Evolutionary conservation across 2,888 invertebrate genomes (phyloP), one percentile per base, ranked within the genome.

Genomic region (Plagodis dolabraria): DNA sequence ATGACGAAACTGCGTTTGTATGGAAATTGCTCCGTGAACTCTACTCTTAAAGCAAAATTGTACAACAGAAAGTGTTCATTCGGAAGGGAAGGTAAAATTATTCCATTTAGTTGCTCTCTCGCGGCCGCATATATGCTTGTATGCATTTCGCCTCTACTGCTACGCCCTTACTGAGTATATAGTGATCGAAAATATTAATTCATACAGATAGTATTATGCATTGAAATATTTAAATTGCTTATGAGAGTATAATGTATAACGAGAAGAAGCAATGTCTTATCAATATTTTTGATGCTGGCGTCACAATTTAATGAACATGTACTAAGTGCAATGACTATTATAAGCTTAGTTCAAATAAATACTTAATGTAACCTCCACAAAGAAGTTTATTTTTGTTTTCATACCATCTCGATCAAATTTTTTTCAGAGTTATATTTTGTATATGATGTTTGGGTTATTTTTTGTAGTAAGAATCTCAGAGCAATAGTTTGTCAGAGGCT

Each of bases 211-310:
- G 63, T 65, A 65, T 65, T 68, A 65, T 38, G 61, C 60, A 58
- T 68, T 57, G 62, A 63, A 61, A 63, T 61, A 65, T 63, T 61
- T 50, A 60, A 62, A 52, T 59, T 59, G 63, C 62, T 61, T 65
- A 45, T 36, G 56, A 50, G 47, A 59, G 46, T 58, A 45, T 62
- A 64, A 53, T 44, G 50, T 51, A 48, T 57, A 53, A 44, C 47
- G 34, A 58, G 46, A 56, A n/a, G 48, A 51, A 64, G 60, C 58
- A 64, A 60, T 56, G 60, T 56, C 52, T 53, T 64, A 64, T 59
- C 62, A 70, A 71, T 76, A 75, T 76, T 77, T 77, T 71, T 77
- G 82, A 75, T 76, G 80, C 81, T 81, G 83, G 76, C 75, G 68
- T 71, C 68, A 71, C 72, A 72, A 74, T 77, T 73, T 74, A 61